A percentile compares a stretch with the other conserved stretches of the same genome.
Conservation (phyloP, 2,888 invertebrate genomes). For the Rosalia funebris region DNA sequence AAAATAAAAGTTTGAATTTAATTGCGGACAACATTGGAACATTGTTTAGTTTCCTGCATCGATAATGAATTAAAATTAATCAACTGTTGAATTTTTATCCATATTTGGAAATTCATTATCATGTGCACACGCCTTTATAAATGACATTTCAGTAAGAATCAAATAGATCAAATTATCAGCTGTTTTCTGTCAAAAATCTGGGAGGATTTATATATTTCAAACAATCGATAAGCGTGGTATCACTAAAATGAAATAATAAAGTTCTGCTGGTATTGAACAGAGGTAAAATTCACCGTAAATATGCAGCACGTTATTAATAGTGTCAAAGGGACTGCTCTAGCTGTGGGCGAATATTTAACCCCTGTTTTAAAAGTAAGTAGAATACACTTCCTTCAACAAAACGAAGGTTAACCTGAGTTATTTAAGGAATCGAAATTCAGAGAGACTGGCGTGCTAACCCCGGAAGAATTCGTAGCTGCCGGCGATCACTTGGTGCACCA, state of each 20-base stretch:
- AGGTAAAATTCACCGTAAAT: conserved; percentile 24
- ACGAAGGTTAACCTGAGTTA: not conserved
- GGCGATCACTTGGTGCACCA: conserved; percentile 99
- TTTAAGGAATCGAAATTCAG: conserved; percentile 93
- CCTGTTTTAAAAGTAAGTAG: conserved; percentile 89
- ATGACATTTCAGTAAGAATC: not conserved
- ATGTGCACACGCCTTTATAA: not conserved
- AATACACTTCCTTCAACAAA: not conserved
- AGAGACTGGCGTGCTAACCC: conserved; percentile 98
- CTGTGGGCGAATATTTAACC: conserved; percentile 95
- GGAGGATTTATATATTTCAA: not conserved
- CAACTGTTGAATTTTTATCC: too few species aligned
- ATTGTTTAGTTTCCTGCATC: too few species aligned
- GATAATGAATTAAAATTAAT: too few species aligned
- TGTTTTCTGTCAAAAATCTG: conserved; percentile 2
- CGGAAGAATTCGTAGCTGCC: conserved; percentile 98
- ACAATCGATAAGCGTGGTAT: not conserved
- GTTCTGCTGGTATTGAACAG: not conserved
- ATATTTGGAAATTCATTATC: too few species aligned
- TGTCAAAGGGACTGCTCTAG: conserved; percentile 94
- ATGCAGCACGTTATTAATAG: conserved; percentile 98
- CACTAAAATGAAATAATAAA: not conserved
- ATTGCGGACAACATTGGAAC: too few species aligned
- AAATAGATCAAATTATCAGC: not conserved
- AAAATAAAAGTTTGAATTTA: too few species aligned